phyloP scores from a whole-genome alignment of 2,888 invertebrate species.

The Spilarctia lutea region DNA sequence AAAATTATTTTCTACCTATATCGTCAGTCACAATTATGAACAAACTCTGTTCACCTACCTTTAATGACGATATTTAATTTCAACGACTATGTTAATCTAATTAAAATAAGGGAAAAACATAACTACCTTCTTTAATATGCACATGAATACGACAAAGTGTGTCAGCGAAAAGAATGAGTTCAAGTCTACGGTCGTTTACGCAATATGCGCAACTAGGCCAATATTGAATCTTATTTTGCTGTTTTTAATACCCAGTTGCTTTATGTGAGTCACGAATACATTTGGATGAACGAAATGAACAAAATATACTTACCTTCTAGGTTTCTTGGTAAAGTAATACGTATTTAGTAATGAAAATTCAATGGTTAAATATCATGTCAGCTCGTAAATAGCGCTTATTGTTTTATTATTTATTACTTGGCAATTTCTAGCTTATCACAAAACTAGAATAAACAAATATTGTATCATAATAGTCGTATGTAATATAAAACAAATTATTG shows the following conservation, averaged over 20 bases:
- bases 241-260: conserved; percentile 37
- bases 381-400: background rate
- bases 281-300: conserved; percentile 21
- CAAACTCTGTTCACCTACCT: background rate
- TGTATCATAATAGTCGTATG: too few relatives aligned
- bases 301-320: conserved; percentile 11
- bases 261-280: conserved; percentile 29
- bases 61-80: background rate
- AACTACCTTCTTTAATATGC: conserved; percentile 19
- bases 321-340: conserved; percentile 15
- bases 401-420: too few relatives aligned
- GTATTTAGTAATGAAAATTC: conserved; percentile 1
- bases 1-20: background rate
- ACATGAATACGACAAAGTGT: conserved; percentile 50
- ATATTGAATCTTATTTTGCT: conserved; percentile 70
- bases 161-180: conserved; percentile 76
- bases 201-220: conserved; percentile 79
- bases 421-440: too few relatives aligned
- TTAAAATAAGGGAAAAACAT: background rate
- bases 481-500: too few relatives aligned
- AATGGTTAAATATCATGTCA: conserved; percentile 2
- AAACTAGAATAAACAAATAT: too few relatives aligned
- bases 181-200: conserved; percentile 83
- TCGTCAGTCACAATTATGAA: background rate
- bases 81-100: background rate